Percentiles rank a stretch among this genome's conserved stretches.
These are phyloP conservation scores for Punctoribates punctum DNA, from an alignment of 2,888 invertebrate genomes.

Conservation along the genomic window DNA sequence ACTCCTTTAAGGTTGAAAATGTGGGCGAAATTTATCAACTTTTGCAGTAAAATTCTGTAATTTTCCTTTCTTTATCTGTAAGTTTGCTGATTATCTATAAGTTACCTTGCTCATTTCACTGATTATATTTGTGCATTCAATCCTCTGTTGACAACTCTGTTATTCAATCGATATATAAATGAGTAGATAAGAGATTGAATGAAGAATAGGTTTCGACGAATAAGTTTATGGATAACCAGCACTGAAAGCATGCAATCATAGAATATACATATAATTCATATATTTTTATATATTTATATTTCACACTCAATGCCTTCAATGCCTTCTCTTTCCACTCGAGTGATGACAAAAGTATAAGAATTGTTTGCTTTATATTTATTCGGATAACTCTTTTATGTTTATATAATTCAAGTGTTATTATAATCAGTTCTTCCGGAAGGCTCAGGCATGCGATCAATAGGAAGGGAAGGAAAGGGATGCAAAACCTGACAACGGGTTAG, in stretches of 20 bases:
- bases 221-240: not conserved
- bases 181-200: not conserved
- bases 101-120: too few species aligned
- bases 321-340: constrained; percentile 3
- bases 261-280: not conserved
- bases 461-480: too few species aligned
- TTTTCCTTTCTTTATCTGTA: too few species aligned
- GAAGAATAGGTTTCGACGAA: not conserved
- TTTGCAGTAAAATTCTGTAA: too few species aligned
- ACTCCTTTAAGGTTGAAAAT: too few species aligned
- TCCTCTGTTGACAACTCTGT: not conserved
- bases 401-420: not conserved
- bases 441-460: not conserved
- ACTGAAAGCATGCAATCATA: too few species aligned
- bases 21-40: too few species aligned
- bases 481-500: too few species aligned
- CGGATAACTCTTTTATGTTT: not conserved
- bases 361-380: not conserved
- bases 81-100: too few species aligned
- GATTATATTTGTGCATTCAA: too few species aligned
- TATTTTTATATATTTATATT: constrained; percentile 10
- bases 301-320: constrained; percentile 9
- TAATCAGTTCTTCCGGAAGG: not conserved
- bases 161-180: not conserved
- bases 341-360: not conserved